A percentile compares a stretch with the other conserved stretches of the same genome.
phyloP scores from a whole-genome alignment of 2,888 invertebrate species.

The Bembecia ichneumoniformis region DNA sequence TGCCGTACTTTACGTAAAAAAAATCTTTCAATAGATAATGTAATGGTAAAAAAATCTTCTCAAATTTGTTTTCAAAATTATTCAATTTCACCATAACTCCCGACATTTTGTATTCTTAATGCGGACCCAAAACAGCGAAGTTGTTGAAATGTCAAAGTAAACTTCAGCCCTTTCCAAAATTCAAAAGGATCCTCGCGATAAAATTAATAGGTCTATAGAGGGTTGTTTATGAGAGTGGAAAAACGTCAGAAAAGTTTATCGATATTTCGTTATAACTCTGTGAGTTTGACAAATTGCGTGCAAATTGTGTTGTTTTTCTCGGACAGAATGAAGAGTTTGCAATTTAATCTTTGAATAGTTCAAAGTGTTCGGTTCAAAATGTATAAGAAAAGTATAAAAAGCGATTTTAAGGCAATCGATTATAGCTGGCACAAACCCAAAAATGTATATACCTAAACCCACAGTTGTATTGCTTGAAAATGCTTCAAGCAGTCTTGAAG shows the following conservation, averaged over 20 bases:
- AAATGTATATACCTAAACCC: too few relatives aligned
- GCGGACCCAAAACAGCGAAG: not conserved
- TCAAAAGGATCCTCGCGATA: constrained; percentile 6
- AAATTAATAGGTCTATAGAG: constrained; percentile 8
- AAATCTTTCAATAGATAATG: too few relatives aligned
- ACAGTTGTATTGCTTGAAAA: too few relatives aligned
- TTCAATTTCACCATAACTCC: not conserved
- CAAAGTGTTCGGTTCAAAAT: too few relatives aligned
- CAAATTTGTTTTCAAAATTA: not conserved
- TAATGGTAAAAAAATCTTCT: too few relatives aligned
- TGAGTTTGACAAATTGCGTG: constrained; percentile 13
- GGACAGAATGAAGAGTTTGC: not conserved
- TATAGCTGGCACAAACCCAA: too few relatives aligned
- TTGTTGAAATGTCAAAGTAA: not conserved
- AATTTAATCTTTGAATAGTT: not conserved
- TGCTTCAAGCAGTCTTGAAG: too few relatives aligned
- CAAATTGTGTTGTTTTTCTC: constrained; percentile 6
- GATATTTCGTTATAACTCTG: constrained; percentile 10
- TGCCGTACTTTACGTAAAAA: too few relatives aligned
- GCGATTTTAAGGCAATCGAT: too few relatives aligned
- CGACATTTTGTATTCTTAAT: not conserved
- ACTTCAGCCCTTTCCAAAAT: constrained; percentile 7
- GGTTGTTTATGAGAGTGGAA: constrained; percentile 12
- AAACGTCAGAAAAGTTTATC: constrained; percentile 13
- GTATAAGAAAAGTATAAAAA: too few relatives aligned